These are phyloP conservation scores for Alouatta palliata DNA, from an alignment of 2,113 vertebrate species.

Conservation along the genomic window DNA sequence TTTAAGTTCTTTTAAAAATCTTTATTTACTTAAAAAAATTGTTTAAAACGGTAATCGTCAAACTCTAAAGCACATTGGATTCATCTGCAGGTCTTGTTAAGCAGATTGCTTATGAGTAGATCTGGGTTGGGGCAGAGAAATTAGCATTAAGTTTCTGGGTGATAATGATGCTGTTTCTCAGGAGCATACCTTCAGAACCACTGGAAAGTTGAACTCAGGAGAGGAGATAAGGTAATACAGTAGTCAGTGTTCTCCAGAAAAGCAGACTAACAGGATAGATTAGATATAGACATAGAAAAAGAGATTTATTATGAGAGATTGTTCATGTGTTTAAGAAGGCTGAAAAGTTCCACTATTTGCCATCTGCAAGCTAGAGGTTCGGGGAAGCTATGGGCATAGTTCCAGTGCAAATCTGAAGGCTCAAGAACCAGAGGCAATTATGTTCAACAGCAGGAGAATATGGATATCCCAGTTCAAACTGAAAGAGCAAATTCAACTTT, in stretches of 20 bases:
- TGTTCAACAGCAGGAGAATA: not conserved
- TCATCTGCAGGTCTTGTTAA: not conserved
- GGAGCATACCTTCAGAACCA: not conserved
- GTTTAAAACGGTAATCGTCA: not conserved
- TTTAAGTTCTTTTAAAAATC: too few relatives aligned
- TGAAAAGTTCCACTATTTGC: not conserved
- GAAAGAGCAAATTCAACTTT: not conserved
- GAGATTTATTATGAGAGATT: not conserved
- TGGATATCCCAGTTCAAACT: not conserved
- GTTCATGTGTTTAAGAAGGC: not conserved
- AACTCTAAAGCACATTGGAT: not conserved
- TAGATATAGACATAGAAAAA: not conserved
- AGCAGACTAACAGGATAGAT: not conserved
- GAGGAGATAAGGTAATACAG: not conserved
- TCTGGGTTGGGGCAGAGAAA: not conserved
- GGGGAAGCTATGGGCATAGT: not conserved
- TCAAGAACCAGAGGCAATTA: not conserved
- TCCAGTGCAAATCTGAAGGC: not conserved
- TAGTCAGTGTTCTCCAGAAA: not conserved
- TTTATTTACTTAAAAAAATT: constrained; percentile 16
- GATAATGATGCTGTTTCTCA: not conserved
- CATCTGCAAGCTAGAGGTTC: not conserved
- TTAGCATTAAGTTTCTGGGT: not conserved
- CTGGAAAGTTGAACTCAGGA: not conserved
- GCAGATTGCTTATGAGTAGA: not conserved